A percentile compares a stretch with the other conserved stretches of the same genome.
Evolutionary conservation across 1,140 invertebrate genomes (phyloP).

Genomic region (Armadillidium nasatum): DNA sequence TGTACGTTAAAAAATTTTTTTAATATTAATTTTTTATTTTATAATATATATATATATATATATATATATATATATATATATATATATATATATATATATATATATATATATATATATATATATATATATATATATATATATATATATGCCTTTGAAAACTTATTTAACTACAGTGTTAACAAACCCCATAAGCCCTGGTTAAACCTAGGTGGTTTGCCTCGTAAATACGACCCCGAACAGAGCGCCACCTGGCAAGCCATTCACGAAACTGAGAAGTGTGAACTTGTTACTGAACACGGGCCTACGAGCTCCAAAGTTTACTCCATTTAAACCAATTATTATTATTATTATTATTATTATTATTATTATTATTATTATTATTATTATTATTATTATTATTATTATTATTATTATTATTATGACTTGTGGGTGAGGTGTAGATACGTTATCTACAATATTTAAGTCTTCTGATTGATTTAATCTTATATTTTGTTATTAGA

Average conservation of each 20-base stretch:
- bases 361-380: conserved; percentile 8
- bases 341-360: neutral
- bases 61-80: too few relatives aligned
- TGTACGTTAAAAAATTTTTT: too few relatives aligned
- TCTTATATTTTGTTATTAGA: too few relatives aligned
- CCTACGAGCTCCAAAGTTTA: conserved; percentile 44
- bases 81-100: too few relatives aligned
- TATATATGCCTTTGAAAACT: neutral
- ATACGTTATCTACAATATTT: too few relatives aligned
- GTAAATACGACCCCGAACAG: conserved; percentile 41
- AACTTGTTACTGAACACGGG: conserved; percentile 43
- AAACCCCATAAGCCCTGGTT: conserved; percentile 33
- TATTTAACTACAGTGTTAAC: conserved; percentile 32
- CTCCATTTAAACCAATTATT: conserved; percentile 33
- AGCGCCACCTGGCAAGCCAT: conserved; percentile 44
- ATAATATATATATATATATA: too few relatives aligned
- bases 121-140: conserved; percentile 11
- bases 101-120: neutral
- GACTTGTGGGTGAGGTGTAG: too few relatives aligned
- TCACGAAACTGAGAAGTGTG: conserved; percentile 42
- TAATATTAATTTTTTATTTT: too few relatives aligned
- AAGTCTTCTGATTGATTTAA: too few relatives aligned
- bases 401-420: neutral
- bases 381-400: conserved; percentile 2
- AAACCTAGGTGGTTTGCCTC: conserved; percentile 35